Evolutionary conservation across 2,888 invertebrate genomes (phyloP).

Genomic region (Megamerina dolium): DNA sequence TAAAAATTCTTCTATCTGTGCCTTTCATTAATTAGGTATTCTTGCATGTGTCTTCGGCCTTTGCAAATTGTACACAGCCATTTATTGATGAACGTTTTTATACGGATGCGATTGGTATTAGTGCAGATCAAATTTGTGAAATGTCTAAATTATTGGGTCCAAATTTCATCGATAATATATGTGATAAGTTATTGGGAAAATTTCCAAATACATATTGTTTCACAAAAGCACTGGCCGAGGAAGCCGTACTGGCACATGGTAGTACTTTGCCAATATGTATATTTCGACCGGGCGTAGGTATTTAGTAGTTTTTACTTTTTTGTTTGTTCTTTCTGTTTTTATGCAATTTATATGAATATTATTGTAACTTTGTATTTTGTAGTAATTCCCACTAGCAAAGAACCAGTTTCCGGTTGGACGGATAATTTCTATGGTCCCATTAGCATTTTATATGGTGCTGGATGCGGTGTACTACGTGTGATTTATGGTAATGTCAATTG

Average conservation of each 20-base stretch:
- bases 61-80: slow-evolving; percentile 56
- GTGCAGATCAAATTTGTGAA: slow-evolving; percentile 37
- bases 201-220: slow-evolving; percentile 66
- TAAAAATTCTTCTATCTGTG: no score
- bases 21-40: slow-evolving; percentile 45
- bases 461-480: slow-evolving; percentile 55
- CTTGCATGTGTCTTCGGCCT: slow-evolving; percentile 64
- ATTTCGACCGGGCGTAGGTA: slow-evolving; percentile 63
- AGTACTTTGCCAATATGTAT: slow-evolving; percentile 58
- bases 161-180: slow-evolving; percentile 38
- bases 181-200: slow-evolving; percentile 29
- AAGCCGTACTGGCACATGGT: slow-evolving; percentile 53
- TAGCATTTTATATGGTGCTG: slow-evolving; percentile 49
- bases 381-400: slow-evolving; percentile 51
- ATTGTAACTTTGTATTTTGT: slow-evolving; percentile 13
- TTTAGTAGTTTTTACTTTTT: no score
- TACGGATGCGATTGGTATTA: slow-evolving; percentile 33
- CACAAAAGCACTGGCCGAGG: slow-evolving; percentile 66
- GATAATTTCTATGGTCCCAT: slow-evolving; percentile 62
- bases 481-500: slow-evolving; percentile 33
- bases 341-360: no score
- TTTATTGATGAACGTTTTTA: slow-evolving; percentile 47
- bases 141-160: slow-evolving; percentile 38
- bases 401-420: slow-evolving; percentile 60
- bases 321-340: no score